Conservation (phyloP, 2,113 vertebrate genomes). For the Sclerurus mexicanus region DNA sequence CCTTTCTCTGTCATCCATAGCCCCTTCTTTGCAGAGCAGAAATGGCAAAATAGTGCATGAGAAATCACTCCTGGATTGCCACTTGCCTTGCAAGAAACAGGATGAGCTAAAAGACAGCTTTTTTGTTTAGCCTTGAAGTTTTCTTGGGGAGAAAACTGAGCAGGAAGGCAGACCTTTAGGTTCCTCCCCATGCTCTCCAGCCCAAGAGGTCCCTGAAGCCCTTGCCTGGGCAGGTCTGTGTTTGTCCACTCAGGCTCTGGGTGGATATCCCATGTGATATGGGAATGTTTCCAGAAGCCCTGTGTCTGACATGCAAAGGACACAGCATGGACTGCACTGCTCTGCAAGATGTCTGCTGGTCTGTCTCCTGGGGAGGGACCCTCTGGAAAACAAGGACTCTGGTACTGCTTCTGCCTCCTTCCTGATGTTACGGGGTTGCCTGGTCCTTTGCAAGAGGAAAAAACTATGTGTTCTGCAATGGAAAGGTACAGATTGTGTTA, state of each 20-base stretch:
- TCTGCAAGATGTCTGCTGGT: not conserved
- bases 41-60: not conserved
- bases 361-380: not conserved
- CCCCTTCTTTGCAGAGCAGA: not conserved
- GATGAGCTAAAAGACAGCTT: not conserved
- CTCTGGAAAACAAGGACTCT: not conserved
- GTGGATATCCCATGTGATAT: not conserved
- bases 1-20: fast-evolving
- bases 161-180: not conserved
- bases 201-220: not conserved
- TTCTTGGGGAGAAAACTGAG: not conserved
- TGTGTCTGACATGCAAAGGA: not conserved
- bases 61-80: not conserved
- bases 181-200: not conserved
- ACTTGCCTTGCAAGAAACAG: not conserved
- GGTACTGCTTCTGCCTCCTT: not conserved
- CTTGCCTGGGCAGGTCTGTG: not conserved
- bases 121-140: not conserved
- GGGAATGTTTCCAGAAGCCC: not conserved
- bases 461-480: not conserved
- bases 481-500: not conserved
- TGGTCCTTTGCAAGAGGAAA: not conserved
- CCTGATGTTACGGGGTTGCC: not conserved
- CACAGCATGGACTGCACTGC: fast-evolving
- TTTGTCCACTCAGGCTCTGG: not conserved